Conservation (phyloP, 2,888 invertebrate genomes). For the Chorisops tibialis region DNA sequence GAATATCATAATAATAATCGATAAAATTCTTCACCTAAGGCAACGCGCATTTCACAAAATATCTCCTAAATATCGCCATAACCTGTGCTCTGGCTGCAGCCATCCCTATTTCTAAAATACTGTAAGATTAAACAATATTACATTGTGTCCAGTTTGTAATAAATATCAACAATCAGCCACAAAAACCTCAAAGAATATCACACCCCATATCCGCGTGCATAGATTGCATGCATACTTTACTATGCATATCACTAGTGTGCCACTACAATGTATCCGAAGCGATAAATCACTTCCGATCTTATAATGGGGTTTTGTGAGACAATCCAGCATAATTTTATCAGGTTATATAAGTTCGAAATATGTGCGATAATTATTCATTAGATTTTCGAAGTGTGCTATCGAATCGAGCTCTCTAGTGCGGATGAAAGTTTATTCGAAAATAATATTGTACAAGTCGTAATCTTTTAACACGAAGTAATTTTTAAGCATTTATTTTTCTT, state of each 20-base stretch:
- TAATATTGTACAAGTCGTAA: too few species aligned
- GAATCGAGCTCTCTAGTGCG: too few species aligned
- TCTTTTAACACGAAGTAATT: too few species aligned
- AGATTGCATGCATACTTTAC: too few species aligned
- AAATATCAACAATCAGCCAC: slow-evolving; percentile 16
- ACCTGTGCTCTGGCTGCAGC: too few species aligned
- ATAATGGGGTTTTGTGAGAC: slow-evolving; percentile 13
- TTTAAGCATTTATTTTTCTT: too few species aligned
- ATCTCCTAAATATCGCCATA: too few species aligned
- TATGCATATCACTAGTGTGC: neutral
- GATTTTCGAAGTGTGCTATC: neutral
- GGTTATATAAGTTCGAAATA: slow-evolving; percentile 5
- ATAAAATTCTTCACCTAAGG: too few species aligned
- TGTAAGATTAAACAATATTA: slow-evolving; percentile 15
- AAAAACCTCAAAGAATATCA: slow-evolving; percentile 14
- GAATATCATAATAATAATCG: neutral
- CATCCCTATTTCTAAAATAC: slow-evolving; percentile 6
- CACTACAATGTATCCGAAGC: slow-evolving; percentile 15
- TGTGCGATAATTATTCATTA: slow-evolving; percentile 20
- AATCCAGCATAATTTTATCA: neutral
- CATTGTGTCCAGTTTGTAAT: slow-evolving; percentile 25
- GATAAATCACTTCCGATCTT: slow-evolving; percentile 28
- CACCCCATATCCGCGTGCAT: neutral
- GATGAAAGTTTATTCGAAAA: too few species aligned
- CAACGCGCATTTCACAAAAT: too few species aligned